Percentiles rank a stretch among this genome's conserved stretches.
Conservation (phyloP, 1,140 invertebrate species). For the Drosophila mojavensis region DNA sequence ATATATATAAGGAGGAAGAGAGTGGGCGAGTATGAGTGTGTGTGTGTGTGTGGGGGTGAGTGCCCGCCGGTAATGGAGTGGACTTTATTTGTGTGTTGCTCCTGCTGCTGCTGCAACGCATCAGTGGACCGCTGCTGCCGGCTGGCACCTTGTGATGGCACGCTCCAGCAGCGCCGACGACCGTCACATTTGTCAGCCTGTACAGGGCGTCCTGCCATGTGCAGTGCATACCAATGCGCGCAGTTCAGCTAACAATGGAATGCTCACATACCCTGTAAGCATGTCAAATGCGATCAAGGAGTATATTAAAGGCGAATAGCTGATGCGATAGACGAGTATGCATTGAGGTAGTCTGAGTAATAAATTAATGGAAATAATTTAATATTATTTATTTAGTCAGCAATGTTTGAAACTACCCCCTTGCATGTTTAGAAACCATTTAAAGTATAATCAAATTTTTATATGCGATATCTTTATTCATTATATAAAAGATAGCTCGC, state of each 20-base stretch:
- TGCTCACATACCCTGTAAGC: background rate
- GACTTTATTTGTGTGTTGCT: slow-evolving; percentile 64
- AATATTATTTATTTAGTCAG: too few species aligned
- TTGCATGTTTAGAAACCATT: too few species aligned
- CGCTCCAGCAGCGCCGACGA: slow-evolving; percentile 47
- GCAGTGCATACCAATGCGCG: slow-evolving; percentile 27
- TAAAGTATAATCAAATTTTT: too few species aligned
- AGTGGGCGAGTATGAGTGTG: too few species aligned
- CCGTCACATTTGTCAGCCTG: slow-evolving; percentile 62
- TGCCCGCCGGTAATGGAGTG: slow-evolving; percentile 71
- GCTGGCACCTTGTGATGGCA: slow-evolving; percentile 55
- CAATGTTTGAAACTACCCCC: too few species aligned
- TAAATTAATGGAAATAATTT: too few species aligned
- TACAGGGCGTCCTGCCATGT: slow-evolving; percentile 28
- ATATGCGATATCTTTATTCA: too few species aligned
- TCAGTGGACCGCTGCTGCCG: slow-evolving; percentile 9
- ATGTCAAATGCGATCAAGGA: background rate
- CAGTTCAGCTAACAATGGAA: background rate
- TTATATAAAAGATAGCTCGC: too few species aligned
- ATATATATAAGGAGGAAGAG: background rate
- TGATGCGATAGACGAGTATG: too few species aligned
- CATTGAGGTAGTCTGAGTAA: too few species aligned
- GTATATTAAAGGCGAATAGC: too few species aligned
- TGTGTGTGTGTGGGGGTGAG: background rate
- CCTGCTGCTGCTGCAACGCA: slow-evolving; percentile 42